Evolutionary conservation across 1,140 invertebrate genomes (phyloP).

Genomic region (Philotrypesis tridentata): DNA sequence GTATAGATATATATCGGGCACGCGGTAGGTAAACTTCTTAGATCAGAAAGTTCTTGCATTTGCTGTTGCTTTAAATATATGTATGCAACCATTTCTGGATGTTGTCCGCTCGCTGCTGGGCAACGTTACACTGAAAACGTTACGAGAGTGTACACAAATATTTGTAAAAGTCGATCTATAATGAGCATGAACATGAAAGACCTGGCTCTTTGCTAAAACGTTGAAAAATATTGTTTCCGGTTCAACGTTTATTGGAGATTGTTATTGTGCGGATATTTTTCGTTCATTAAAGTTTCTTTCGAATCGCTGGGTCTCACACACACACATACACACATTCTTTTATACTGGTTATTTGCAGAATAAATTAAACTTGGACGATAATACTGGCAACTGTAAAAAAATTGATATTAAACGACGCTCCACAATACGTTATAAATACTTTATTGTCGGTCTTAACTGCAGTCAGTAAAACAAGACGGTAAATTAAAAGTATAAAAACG

Average conservation of each 20-base stretch:
- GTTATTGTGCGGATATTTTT: too few relatives aligned
- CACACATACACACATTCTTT: too few relatives aligned
- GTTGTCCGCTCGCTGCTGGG: neutral
- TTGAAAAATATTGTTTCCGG: neutral
- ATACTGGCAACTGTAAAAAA: too few relatives aligned
- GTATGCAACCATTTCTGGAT: neutral
- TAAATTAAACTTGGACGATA: too few relatives aligned
- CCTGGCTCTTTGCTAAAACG: neutral
- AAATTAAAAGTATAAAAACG: too few relatives aligned
- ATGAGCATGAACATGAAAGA: neutral
- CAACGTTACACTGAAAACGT: neutral
- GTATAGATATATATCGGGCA: neutral
- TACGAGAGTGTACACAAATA: neutral
- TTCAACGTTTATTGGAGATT: conserved; percentile 1
- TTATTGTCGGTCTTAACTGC: too few relatives aligned
- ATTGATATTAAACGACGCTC: too few relatives aligned
- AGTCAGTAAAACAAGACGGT: too few relatives aligned
- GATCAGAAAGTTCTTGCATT: neutral
- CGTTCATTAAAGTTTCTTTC: too few relatives aligned
- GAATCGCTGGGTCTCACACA: too few relatives aligned
- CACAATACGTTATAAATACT: too few relatives aligned
- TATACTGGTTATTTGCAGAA: too few relatives aligned
- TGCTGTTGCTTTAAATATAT: neutral
- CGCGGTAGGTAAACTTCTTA: neutral
- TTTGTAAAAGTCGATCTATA: neutral